Evolutionary conservation across 2,797 vertebrate genomes (phyloP).

Genomic region (Garrulus glandarius): DNA sequence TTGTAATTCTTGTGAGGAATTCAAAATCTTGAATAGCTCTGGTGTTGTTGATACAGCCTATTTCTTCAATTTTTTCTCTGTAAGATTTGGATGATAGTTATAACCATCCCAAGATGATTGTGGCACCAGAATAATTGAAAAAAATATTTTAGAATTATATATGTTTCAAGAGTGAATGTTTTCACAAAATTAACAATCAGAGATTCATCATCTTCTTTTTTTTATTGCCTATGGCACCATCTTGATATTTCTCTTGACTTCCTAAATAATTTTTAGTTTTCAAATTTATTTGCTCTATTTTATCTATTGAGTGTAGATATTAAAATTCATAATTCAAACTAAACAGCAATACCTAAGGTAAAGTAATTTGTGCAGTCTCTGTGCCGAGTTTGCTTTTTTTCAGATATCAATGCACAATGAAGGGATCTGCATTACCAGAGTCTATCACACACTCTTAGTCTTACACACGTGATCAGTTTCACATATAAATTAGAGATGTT

Average conservation of each 20-base stretch:
- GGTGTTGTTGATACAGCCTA: neutral
- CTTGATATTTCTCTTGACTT: neutral
- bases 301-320: neutral
- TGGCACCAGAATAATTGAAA: neutral
- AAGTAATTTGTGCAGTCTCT: neutral
- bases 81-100: neutral
- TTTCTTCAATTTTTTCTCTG: neutral
- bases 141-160: neutral
- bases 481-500: neutral
- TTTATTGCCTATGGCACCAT: neutral
- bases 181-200: neutral
- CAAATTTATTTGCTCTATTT: neutral
- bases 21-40: neutral
- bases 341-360: neutral
- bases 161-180: neutral
- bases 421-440: neutral
- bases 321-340: neutral
- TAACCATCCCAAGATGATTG: neutral
- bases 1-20: neutral
- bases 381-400: neutral
- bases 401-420: neutral
- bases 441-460: neutral
- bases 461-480: neutral
- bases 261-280: neutral
- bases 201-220: neutral